Evolutionary conservation across 2,888 invertebrate species (phyloP).

Genomic region (Deroplatys truncata): DNA sequence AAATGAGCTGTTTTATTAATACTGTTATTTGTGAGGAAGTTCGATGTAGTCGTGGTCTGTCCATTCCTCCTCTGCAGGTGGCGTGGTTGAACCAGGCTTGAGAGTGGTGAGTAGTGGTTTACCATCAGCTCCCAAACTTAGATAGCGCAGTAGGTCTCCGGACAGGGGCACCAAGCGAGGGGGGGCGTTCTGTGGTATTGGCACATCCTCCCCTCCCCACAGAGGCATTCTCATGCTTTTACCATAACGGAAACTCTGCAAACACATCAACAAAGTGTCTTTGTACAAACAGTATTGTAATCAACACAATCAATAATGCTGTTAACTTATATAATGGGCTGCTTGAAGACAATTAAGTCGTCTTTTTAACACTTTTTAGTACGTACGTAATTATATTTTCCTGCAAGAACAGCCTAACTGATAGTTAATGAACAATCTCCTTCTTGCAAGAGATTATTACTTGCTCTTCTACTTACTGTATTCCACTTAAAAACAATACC

Average conservation of each 20-base stretch:
- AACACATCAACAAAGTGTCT: neutral
- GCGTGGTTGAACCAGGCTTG: slow-evolving; percentile 49
- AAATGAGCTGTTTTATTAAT: neutral
- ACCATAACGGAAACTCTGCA: slow-evolving; percentile 36
- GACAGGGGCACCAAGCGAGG: slow-evolving; percentile 47
- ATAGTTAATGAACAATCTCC: too few species aligned
- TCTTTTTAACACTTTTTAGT: too few species aligned
- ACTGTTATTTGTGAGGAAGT: neutral
- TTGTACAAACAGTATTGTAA: neutral
- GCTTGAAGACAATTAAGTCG: too few species aligned
- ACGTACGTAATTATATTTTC: too few species aligned
- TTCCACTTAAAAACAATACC: too few species aligned
- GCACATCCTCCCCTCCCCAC: slow-evolving; percentile 51
- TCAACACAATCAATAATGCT: too few species aligned
- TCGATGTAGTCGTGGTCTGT: slow-evolving; percentile 65
- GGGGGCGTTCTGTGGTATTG: slow-evolving; percentile 62
- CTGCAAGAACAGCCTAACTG: too few species aligned
- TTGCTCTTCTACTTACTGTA: too few species aligned
- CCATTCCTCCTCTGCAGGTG: slow-evolving; percentile 58
- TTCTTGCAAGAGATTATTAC: too few species aligned
- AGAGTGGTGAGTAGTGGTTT: slow-evolving; percentile 57
- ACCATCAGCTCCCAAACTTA: slow-evolving; percentile 58
- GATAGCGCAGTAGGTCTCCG: slow-evolving; percentile 54
- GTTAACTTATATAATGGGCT: too few species aligned
- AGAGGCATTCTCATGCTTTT: slow-evolving; percentile 49